Base-by-base conservation (phyloP, 2,113 vertebrate genomes). In the Sylvia atricapilla region DNA sequence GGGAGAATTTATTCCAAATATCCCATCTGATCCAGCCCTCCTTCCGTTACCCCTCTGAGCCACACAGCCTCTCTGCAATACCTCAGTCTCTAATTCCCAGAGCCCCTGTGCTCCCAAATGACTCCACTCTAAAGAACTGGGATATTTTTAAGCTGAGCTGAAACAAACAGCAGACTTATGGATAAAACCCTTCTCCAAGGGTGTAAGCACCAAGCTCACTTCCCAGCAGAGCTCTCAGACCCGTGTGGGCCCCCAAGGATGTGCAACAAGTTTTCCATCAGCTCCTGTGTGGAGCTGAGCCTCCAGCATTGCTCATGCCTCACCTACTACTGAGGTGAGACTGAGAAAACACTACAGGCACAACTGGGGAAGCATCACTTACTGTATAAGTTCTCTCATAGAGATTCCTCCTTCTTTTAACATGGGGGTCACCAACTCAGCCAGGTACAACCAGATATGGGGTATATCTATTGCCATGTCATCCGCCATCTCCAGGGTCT, bases 381-480 rank as follows among this genome's bases (percentile, higher is more conserved):
- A 99, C 99, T 98, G 98, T 97, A 98, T 98, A 97, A 99, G 98
- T 98, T 99, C 99, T 98, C 98, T 99, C 98, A 99, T 98, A 97
- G 99, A 98, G 98, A 99, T 98, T 96, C 99, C 98, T 78, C 99
- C 99, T 83, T 99, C 99, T 98, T 98, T 99, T 93, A 99, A 97
- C 98, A 99, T 85, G 59, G 99, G 99, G 77, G 98, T 98, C 87
- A 99, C 98, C 96, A 99, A 95, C 97, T 99, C 99, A 43, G 99
- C 99, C 94, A 99, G 98, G 97, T 99, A 99, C 96, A 99, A 95
- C 99, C 99, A 99, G 91, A 99, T 99, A 91, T 99, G 99, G 74
- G 99, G 99, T 94, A 99, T 99, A 97, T 99, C 99, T 90, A 99
- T 99, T 90, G 99, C 98, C 99, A 99, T 99, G 89, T 99, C 99